phyloP scores from a whole-genome alignment of 2,797 vertebrate species.

The Schizopygopsis malacanthus region DNA sequence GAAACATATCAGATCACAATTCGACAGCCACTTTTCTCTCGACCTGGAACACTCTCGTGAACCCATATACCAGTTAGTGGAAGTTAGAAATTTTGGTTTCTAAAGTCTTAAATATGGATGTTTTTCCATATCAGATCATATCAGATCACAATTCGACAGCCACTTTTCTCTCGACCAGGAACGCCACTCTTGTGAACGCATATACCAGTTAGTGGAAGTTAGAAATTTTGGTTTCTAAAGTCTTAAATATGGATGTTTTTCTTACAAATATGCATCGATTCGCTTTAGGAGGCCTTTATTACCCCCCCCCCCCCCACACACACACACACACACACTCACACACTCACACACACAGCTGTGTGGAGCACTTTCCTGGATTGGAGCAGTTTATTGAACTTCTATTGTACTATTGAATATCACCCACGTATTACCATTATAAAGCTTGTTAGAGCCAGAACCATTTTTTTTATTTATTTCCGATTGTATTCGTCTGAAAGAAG shows the following conservation, averaged over 20 bases:
- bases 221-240: background rate
- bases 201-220: background rate
- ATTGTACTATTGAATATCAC: too few relatives aligned
- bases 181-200: background rate
- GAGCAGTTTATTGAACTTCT: background rate
- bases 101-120: background rate
- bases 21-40: background rate
- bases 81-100: background rate
- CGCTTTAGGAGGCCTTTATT: too few relatives aligned
- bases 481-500: background rate
- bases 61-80: background rate
- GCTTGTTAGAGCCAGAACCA: too few relatives aligned
- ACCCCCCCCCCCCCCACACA: accelerated
- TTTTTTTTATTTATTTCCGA: too few relatives aligned
- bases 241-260: background rate
- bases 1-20: background rate
- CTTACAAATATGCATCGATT: too few relatives aligned
- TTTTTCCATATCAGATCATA: too few relatives aligned
- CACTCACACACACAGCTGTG: too few relatives aligned
- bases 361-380: too few relatives aligned
- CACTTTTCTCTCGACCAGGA: background rate
- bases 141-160: background rate
- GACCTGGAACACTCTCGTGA: background rate
- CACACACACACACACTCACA: too few relatives aligned
- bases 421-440: background rate